These are phyloP conservation scores for Octodon degus DNA, from an alignment of 2,113 vertebrate genomes.

Conservation along the genomic window DNA sequence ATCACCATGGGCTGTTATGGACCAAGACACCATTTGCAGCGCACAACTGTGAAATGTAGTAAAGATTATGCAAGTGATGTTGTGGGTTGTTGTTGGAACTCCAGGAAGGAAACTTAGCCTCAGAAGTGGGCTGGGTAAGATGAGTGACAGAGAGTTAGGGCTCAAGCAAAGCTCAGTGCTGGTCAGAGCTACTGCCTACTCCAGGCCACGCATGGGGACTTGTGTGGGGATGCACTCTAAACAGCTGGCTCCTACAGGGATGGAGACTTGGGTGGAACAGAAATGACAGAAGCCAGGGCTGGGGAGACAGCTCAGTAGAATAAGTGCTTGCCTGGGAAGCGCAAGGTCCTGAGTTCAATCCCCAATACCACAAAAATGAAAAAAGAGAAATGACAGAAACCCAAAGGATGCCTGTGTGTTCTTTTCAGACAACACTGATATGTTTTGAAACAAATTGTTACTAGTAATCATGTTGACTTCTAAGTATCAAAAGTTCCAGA, in stretches of 20 bases:
- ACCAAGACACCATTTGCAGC: background rate
- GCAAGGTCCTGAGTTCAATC: too few species aligned
- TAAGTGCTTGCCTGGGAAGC: too few species aligned
- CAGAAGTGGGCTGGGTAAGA: background rate
- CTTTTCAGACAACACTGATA: background rate
- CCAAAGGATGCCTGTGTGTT: accelerated
- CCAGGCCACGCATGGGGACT: accelerated
- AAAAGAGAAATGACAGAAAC: background rate
- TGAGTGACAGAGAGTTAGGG: background rate
- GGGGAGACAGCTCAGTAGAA: too few species aligned
- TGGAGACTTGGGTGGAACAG: background rate
- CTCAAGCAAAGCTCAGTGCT: background rate
- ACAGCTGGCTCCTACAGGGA: background rate
- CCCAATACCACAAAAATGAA: too few species aligned
- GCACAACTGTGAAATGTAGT: background rate
- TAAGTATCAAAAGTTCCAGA: background rate
- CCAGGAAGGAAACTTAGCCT: background rate
- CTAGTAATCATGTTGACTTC: background rate
- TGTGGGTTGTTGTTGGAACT: background rate
- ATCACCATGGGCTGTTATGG: too few species aligned
- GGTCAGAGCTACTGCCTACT: accelerated
- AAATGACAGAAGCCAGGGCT: background rate
- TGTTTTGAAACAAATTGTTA: accelerated
- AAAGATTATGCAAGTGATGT: background rate
- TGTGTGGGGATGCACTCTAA: background rate